A percentile compares a stretch with the other conserved stretches of the same genome.
Conservation (phyloP, 2,113 vertebrate genomes). For the Otolemur garnettii region DNA sequence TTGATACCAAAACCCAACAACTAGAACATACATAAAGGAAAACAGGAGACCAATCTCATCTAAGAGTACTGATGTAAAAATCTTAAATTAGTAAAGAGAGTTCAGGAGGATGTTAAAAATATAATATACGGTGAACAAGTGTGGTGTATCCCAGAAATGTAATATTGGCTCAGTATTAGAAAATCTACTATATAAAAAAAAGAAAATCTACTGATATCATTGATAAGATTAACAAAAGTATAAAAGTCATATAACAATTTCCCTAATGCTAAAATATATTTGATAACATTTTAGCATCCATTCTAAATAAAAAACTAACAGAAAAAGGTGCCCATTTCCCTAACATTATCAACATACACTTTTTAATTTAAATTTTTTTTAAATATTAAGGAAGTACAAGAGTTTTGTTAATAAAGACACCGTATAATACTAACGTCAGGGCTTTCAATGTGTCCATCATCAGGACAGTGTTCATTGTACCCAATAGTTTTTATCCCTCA, state of each 20-base stretch:
- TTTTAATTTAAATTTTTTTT: no score
- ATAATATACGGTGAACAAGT: background rate
- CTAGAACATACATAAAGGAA: conserved; percentile 37
- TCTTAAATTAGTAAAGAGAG: background rate
- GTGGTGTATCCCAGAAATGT: background rate
- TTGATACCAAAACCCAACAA: background rate
- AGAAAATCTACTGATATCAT: background rate
- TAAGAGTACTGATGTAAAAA: conserved; percentile 51
- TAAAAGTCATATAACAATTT: background rate
- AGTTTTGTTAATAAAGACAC: no score
- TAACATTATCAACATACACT: background rate
- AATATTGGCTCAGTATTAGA: background rate
- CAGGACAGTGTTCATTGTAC: no score
- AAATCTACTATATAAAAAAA: conserved; percentile 20
- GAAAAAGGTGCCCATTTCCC: background rate
- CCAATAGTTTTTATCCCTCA: no score
- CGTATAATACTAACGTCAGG: no score
- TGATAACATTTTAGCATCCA: background rate
- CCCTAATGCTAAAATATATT: background rate
- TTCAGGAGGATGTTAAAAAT: background rate
- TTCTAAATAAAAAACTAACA: background rate
- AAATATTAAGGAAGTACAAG: no score
- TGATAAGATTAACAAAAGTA: background rate
- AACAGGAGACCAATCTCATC: conserved; percentile 18
- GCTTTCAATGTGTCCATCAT: no score